Conservation (phyloP, 2,797 vertebrate species). For the Thaleichthys pacificus region DNA sequence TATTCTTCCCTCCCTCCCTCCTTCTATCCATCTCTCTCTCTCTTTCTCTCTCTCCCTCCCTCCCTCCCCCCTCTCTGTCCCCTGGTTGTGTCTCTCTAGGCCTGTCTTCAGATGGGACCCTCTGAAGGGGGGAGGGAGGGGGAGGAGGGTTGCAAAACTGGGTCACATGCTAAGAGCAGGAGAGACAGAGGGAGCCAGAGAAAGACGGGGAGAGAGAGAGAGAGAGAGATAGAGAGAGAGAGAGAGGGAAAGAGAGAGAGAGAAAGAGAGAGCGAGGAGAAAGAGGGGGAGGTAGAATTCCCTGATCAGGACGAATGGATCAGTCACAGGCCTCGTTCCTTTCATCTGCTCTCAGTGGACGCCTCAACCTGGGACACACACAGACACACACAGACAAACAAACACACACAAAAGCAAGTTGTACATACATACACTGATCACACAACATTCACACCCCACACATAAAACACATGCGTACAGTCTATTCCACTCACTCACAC, state of each 20-base stretch:
- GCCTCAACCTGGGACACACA: conserved; percentile 71
- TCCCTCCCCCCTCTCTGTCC: conserved; percentile 52
- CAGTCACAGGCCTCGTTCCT: conserved; percentile 79
- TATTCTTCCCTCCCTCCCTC: conserved; percentile 47
- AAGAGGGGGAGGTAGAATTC: conserved; percentile 70
- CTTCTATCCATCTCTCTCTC: not conserved
- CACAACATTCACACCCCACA: too few relatives aligned
- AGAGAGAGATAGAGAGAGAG: not conserved
- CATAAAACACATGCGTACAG: conserved; percentile 27
- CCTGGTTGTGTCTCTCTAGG: conserved; percentile 68
- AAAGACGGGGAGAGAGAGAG: conserved; percentile 28
- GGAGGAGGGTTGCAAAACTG: conserved; percentile 69
- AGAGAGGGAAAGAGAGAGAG: too few relatives aligned
- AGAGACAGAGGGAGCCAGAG: conserved; percentile 42
- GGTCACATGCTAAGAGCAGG: conserved; percentile 70
- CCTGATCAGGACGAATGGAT: conserved; percentile 75
- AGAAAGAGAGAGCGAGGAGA: not conserved
- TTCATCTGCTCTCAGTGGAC: conserved; percentile 80
- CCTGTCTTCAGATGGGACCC: conserved; percentile 73
- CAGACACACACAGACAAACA: conserved; percentile 33
- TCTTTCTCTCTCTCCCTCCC: conserved; percentile 25
- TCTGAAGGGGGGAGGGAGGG: conserved; percentile 44
- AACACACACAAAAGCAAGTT: conserved; percentile 14
- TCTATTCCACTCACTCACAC: conserved; percentile 6
- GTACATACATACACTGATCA: conserved; percentile 26